Conservation (phyloP, 2,113 vertebrate species). For the Chaetodon auriga region DNA sequence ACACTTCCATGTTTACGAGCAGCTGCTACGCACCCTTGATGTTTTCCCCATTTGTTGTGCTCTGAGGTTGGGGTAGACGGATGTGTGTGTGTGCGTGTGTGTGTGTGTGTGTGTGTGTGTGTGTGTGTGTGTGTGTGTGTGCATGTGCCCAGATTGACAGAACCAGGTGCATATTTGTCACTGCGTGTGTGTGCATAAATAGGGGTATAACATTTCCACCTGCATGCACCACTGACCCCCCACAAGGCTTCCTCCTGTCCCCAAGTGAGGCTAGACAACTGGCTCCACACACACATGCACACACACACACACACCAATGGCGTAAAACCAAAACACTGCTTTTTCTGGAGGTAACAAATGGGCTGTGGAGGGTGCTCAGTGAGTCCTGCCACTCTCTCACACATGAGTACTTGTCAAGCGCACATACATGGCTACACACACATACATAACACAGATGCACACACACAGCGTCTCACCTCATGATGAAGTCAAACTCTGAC, state of each 20-base stretch:
- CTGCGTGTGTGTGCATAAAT: slow-evolving; percentile 56
- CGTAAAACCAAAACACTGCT: slow-evolving; percentile 80
- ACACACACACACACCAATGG: slow-evolving; percentile 35
- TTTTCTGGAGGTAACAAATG: slow-evolving; percentile 85
- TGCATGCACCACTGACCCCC: slow-evolving; percentile 68
- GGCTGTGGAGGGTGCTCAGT: slow-evolving; percentile 20
- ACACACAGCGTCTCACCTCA: slow-evolving; percentile 89
- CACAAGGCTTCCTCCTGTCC: slow-evolving; percentile 46
- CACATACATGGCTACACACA: not conserved
- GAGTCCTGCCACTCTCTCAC: slow-evolving; percentile 11
- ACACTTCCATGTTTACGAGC: slow-evolving; percentile 87
- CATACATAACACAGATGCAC: not conserved
- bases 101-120: slow-evolving; percentile 28
- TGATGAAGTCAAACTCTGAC: slow-evolving; percentile 99
- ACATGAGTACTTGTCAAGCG: not conserved
- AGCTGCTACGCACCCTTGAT: slow-evolving; percentile 86
- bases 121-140: slow-evolving; percentile 1
- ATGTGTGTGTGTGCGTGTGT: slow-evolving; percentile 44
- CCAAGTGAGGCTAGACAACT: slow-evolving; percentile 68
- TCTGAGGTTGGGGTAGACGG: slow-evolving; percentile 60
- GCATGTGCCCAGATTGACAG: slow-evolving; percentile 78
- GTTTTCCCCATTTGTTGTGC: slow-evolving; percentile 86
- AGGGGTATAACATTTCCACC: slow-evolving; percentile 78
- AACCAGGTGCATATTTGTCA: slow-evolving; percentile 80
- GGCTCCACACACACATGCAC: slow-evolving; percentile 49